Conservation (phyloP, 2,888 invertebrate genomes). For the Brachyptera putata region DNA sequence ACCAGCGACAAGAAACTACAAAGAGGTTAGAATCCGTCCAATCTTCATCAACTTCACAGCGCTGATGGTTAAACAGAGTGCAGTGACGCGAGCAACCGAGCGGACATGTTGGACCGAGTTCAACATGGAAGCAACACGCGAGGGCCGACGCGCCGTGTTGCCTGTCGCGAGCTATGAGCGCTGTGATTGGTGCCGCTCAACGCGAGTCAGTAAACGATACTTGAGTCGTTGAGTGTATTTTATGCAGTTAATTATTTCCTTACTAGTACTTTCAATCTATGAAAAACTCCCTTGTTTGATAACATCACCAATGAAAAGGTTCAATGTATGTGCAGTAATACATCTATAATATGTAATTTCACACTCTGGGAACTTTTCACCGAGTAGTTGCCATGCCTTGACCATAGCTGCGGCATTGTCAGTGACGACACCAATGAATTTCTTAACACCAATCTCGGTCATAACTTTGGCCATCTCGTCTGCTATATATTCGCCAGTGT, state of each 20-base stretch:
- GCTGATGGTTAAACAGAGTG: too few relatives aligned
- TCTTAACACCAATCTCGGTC: background rate
- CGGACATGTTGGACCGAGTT: too few relatives aligned
- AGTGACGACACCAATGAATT: constrained; percentile 7
- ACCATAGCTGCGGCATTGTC: constrained; percentile 37
- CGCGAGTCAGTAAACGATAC: too few relatives aligned
- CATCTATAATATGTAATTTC: constrained; percentile 20
- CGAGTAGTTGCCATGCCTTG: constrained; percentile 34
- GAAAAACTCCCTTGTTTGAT: constrained; percentile 28
- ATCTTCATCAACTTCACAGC: too few relatives aligned
- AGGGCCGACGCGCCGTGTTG: too few relatives aligned
- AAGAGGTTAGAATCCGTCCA: too few relatives aligned
- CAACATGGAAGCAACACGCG: too few relatives aligned
- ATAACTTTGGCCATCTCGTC: constrained; percentile 27
- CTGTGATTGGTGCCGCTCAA: too few relatives aligned
- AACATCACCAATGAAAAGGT: constrained; percentile 36
- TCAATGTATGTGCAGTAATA: constrained; percentile 36
- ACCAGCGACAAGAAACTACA: too few relatives aligned
- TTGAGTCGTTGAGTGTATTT: constrained; percentile 34
- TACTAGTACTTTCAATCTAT: constrained; percentile 32
- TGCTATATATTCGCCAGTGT: constrained; percentile 36
- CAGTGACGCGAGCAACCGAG: too few relatives aligned
- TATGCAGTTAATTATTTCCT: constrained; percentile 35
- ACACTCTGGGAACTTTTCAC: constrained; percentile 32
- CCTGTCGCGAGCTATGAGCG: too few relatives aligned